These are phyloP conservation scores for Bradypodion ventrale DNA, from an alignment of 2,797 vertebrate genomes.

Conservation along the genomic window DNA sequence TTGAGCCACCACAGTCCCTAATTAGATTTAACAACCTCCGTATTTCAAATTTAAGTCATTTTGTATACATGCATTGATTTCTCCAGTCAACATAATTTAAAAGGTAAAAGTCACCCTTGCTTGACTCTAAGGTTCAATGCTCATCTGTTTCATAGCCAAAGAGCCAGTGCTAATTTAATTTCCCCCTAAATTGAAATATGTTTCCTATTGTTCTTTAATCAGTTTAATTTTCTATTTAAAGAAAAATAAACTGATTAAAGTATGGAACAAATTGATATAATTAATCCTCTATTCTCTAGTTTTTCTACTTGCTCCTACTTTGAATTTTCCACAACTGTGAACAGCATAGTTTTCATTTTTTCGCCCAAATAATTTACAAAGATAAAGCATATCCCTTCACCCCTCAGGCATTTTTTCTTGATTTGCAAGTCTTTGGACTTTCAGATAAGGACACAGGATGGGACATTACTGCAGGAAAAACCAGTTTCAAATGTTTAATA, in stretches of 20 bases:
- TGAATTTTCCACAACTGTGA: background rate
- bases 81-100: background rate
- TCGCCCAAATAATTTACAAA: background rate
- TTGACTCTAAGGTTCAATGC: no score
- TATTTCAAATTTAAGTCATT: background rate
- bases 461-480: background rate
- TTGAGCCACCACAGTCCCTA: no score
- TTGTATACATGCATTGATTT: background rate
- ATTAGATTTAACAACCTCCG: no score
- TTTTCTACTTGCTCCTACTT: background rate
- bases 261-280: no score
- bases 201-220: background rate
- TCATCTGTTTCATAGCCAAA: no score
- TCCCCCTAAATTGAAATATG: background rate
- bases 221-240: background rate
- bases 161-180: background rate
- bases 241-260: no score
- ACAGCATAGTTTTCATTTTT: background rate
- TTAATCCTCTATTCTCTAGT: background rate
- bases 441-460: background rate
- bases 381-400: background rate
- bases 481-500: background rate
- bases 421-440: conserved; percentile 18
- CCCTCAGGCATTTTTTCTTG: background rate
- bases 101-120: no score